Evolutionary conservation across 2,797 vertebrate species (phyloP).

Genomic region (Podarcis lilfordi): DNA sequence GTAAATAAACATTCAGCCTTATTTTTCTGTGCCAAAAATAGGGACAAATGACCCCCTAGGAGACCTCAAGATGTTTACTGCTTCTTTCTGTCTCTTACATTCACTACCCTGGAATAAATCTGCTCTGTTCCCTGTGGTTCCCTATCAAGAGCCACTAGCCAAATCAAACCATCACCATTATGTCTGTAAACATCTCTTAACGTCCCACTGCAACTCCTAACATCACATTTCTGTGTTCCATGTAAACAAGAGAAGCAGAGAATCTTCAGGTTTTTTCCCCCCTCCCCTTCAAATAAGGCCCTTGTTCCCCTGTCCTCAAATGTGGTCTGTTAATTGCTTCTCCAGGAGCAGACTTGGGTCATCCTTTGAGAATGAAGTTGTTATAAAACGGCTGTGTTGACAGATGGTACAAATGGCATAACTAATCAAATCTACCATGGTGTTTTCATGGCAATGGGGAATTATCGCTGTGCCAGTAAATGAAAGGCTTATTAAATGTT

Average conservation of each 20-base stretch:
- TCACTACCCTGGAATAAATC: slow-evolving; percentile 17
- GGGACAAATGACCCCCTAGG: slow-evolving; percentile 3
- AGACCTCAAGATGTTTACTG: neutral
- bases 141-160: slow-evolving; percentile 17
- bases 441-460: slow-evolving; percentile 54
- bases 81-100: neutral
- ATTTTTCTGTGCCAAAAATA: neutral
- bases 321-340: slow-evolving; percentile 55
- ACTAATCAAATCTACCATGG: slow-evolving; percentile 58
- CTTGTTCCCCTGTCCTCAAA: slow-evolving; percentile 45
- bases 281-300: neutral
- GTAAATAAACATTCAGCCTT: neutral
- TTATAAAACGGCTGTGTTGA: slow-evolving; percentile 57
- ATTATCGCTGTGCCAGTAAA: slow-evolving; percentile 54
- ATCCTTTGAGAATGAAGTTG: slow-evolving; percentile 59
- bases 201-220: slow-evolving; percentile 15
- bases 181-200: slow-evolving; percentile 1
- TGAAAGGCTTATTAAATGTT: slow-evolving; percentile 52
- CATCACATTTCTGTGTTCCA: slow-evolving; percentile 10
- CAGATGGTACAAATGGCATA: slow-evolving; percentile 64
- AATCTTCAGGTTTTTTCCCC: neutral
- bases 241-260: slow-evolving; percentile 19
- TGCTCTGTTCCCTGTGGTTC: slow-evolving; percentile 2
- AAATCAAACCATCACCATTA: slow-evolving; percentile 20
- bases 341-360: slow-evolving; percentile 19